These are phyloP conservation scores for Mirounga angustirostris DNA, from an alignment of 2,113 vertebrate genomes.

Conservation along the genomic window DNA sequence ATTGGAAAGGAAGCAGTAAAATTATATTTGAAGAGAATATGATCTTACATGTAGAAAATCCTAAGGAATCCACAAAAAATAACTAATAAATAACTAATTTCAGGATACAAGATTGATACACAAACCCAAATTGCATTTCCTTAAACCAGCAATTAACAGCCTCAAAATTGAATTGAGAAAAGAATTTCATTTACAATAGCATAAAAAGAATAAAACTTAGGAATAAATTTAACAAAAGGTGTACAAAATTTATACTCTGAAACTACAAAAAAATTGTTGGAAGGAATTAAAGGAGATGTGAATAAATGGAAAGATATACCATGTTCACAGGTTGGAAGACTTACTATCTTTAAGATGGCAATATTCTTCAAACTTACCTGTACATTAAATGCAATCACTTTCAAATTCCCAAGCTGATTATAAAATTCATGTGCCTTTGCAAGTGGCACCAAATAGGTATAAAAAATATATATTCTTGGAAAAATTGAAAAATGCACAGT, in stretches of 20 bases:
- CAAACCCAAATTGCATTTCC: neutral
- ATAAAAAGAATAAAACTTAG: neutral
- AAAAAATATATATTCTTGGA: neutral
- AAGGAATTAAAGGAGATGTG: neutral
- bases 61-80: neutral
- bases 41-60: neutral
- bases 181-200: neutral
- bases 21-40: neutral
- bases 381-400: neutral
- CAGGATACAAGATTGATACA: neutral
- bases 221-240: neutral
- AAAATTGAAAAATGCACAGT: neutral
- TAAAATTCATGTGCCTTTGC: neutral
- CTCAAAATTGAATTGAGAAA: constrained; percentile 7
- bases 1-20: neutral
- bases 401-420: neutral
- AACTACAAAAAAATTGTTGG: neutral
- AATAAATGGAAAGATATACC: neutral
- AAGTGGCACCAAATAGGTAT: neutral
- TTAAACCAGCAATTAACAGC: neutral
- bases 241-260: neutral
- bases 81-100: neutral
- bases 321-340: neutral
- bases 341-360: neutral
- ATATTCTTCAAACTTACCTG: neutral